Percentiles rank a stretch among this genome's conserved stretches.
These are phyloP conservation scores for Pontoporia blainvillei DNA, from an alignment of 2,113 vertebrate genomes.

Conservation along the genomic window DNA sequence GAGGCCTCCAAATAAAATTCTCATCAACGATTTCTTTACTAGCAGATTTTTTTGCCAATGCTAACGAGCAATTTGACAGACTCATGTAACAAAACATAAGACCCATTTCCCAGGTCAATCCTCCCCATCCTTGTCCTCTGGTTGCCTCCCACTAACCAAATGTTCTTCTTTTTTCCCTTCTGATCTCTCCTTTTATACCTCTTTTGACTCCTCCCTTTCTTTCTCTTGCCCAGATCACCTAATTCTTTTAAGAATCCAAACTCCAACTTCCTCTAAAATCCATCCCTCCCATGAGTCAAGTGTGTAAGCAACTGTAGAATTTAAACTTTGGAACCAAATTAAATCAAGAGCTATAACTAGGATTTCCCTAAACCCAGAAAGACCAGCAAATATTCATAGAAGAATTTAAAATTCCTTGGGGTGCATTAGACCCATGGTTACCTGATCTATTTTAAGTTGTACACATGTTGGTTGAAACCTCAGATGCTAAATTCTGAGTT, in stretches of 20 bases:
- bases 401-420: background rate
- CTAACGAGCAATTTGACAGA: background rate
- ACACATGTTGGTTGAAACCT: background rate
- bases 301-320: background rate
- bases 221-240: background rate
- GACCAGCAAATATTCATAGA: background rate
- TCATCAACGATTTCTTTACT: background rate
- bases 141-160: background rate
- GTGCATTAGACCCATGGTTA: background rate
- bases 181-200: background rate
- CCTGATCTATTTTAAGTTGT: background rate
- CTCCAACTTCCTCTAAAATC: background rate
- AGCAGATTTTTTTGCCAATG: background rate
- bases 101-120: background rate
- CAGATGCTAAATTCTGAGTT: background rate
- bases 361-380: background rate
- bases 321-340: background rate
- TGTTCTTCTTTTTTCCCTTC: background rate
- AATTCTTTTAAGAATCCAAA: background rate
- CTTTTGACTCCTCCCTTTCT: background rate
- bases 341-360: background rate
- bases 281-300: background rate
- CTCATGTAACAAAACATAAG: background rate
- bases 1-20: background rate
- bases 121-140: background rate